Conservation (phyloP, 35 echinoderm and acorn worm genomes). For the Apostichopus parvimensis region DNA sequence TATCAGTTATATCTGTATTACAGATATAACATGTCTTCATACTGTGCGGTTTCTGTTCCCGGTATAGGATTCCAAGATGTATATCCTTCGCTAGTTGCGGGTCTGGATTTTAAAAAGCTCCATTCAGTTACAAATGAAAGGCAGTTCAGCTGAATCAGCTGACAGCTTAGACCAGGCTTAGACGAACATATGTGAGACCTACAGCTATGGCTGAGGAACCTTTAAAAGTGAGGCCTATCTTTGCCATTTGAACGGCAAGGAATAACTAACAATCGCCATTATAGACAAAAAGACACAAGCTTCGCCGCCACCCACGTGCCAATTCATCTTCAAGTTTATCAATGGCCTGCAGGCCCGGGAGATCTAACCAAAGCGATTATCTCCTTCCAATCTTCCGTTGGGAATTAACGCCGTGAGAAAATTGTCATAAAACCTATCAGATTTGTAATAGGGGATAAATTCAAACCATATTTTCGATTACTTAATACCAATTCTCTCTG, state of each 20-base stretch:
- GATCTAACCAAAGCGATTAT: slow-evolving; percentile 7
- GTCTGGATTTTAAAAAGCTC: no score
- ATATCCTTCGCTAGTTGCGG: no score
- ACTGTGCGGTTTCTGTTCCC: no score
- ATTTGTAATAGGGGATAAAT: slow-evolving; percentile 48
- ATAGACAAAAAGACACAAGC: background rate
- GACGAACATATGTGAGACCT: background rate
- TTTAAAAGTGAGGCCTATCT: no score
- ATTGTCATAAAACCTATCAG: slow-evolving; percentile 25
- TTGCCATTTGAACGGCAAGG: no score
- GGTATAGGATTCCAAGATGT: no score
- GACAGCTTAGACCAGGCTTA: no score
- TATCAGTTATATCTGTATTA: no score
- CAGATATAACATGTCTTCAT: no score
- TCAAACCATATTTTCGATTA: slow-evolving; percentile 38
- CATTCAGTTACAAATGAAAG: no score
- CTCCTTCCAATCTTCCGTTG: background rate
- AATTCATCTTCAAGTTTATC: background rate
- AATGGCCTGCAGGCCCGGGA: slow-evolving; percentile 13
- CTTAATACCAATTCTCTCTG: background rate
- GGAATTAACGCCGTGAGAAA: slow-evolving; percentile 22
- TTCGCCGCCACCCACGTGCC: background rate
- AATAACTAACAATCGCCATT: background rate
- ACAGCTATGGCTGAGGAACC: no score
- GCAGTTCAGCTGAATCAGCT: no score